Percentiles rank a stretch among this genome's conserved stretches.
phyloP scores from a whole-genome alignment of 2,113 vertebrate genomes.

The Chitala chitala region DNA sequence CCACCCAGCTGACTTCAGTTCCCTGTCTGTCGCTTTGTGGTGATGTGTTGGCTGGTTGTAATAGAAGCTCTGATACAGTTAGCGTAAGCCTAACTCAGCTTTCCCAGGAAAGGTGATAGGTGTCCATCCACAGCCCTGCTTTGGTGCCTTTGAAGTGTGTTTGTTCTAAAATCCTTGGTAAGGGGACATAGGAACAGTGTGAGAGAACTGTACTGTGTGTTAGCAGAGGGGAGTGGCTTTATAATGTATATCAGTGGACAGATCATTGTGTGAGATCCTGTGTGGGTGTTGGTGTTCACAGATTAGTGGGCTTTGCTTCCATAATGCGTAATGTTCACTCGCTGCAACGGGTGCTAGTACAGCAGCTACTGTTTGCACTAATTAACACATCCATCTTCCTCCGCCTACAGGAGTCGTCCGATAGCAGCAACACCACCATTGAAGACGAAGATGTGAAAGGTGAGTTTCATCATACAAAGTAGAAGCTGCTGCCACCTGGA shows the following conservation, averaged over 20 bases:
- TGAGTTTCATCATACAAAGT: too few relatives aligned
- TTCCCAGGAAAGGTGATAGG: background rate
- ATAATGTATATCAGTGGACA: background rate
- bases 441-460: constrained; percentile 98
- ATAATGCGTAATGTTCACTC: background rate
- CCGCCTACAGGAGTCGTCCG: constrained; percentile 81
- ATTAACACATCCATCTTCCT: background rate
- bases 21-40: background rate
- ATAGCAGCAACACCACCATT: constrained; percentile 95
- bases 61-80: background rate
- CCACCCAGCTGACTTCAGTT: background rate
- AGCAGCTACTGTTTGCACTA: background rate
- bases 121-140: background rate
- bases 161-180: background rate
- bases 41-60: background rate
- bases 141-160: background rate
- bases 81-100: background rate
- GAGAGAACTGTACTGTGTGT: background rate
- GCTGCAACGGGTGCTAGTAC: background rate
- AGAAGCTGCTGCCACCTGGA: too few relatives aligned
- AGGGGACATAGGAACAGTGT: background rate
- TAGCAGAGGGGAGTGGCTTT: background rate
- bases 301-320: background rate
- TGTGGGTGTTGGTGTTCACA: too few relatives aligned
- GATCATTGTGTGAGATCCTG: background rate